Base-by-base conservation (phyloP, 1,140 invertebrate genomes). In the Drosophila seguyi region DNA sequence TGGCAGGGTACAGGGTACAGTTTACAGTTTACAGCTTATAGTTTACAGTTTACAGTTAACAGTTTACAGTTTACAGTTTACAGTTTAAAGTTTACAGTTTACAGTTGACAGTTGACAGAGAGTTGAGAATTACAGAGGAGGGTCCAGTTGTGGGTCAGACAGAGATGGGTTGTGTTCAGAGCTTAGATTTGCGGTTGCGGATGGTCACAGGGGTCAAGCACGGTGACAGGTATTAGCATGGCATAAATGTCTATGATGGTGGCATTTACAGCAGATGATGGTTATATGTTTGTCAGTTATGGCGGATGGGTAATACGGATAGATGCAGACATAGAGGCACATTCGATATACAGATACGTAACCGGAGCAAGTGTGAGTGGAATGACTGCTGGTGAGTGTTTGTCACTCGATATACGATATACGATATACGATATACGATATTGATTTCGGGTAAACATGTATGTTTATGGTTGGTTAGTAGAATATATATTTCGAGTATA, bases 311-410 rank as follows among this genome's bases (percentile, higher is more conserved):
- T 5, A 16, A 47, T 36, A 66, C 20, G 44, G 31, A 48, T 42
- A 38, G 60, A 36, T 65, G 42, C 61, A 67, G 42, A 67, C 44
- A 67, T 36, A 66, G 65, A 67, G 42, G 20, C 65, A 68, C 65
- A 68, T 72, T 72, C 34, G 41, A n/a, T 29, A 41, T 50, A 59
- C n/a, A 56, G 22, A 58, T 48, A 48, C 25, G 59, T 65, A 65
- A 11, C 25, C 60, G 60, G 25, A 36, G 13, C 2, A 45, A 22
- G 25, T 60, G 41, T 27, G 31, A 36, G 25, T 16, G 29, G 20
- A 44, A 47, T 71, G 65, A 48, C 34, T 47, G 34, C 44, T 45
- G 53, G 57, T 36, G 60, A 13, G 18, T 29, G 27, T 71, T 13
- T 55, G 27, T 71, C 18, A 47, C 36, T 53, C 52, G 20, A 53